These are phyloP conservation scores for Sylvia borin DNA, from an alignment of 2,797 vertebrate genomes.

Conservation along the genomic window DNA sequence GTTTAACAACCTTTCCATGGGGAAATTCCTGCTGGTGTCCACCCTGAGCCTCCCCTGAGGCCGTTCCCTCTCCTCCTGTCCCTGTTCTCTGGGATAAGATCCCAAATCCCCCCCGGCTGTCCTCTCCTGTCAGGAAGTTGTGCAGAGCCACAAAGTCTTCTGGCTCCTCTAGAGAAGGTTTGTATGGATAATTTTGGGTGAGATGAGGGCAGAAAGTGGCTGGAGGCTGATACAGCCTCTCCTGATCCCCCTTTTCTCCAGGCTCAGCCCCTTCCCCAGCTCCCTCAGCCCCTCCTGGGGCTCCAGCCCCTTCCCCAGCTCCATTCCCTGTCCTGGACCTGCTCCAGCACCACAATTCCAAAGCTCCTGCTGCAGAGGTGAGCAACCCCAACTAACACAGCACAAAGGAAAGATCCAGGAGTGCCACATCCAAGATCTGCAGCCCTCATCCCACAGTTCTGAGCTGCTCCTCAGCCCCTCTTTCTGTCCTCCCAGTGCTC, in stretches of 20 bases:
- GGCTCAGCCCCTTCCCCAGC: neutral
- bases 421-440: neutral
- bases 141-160: neutral
- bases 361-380: neutral
- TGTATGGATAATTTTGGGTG: too few relatives aligned
- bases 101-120: neutral
- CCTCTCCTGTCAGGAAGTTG: neutral
- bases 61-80: neutral
- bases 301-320: neutral
- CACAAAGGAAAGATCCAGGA: neutral
- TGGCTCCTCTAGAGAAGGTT: too few relatives aligned
- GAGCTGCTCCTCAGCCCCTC: neutral
- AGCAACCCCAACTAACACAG: neutral
- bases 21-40: neutral
- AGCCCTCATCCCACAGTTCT: neutral
- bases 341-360: neutral
- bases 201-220: too few relatives aligned
- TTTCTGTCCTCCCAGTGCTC: neutral
- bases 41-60: too few relatives aligned
- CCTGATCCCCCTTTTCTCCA: neutral
- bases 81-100: neutral
- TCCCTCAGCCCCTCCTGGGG: neutral
- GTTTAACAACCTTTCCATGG: neutral
- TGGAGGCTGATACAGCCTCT: too few relatives aligned
- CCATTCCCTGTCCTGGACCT: fast-evolving